Evolutionary conservation across 2,113 vertebrate genomes (phyloP), one percentile per base, ranked within the genome.

Genomic region (Hyperopisus bebe): DNA sequence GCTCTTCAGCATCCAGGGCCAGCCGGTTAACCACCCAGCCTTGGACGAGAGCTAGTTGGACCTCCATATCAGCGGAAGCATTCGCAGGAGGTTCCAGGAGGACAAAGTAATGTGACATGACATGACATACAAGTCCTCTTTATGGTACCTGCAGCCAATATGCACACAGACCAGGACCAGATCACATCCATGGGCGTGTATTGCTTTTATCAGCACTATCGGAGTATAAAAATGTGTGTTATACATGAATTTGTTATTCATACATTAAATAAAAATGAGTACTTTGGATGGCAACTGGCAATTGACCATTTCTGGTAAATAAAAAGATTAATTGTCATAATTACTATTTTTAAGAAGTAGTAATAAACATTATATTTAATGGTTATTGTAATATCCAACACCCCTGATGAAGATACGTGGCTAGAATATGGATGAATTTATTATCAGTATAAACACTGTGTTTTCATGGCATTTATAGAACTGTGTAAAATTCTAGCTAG

Each of bases 41-140:
- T 3, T 42, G 80, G 35, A 88, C 74, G 19, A 58, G 88, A 89
- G 35, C 9, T 70, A 70, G 66, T 50, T 19, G 31, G n/a, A 9
- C 46, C 44, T 13, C 86, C 31, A 13, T 48, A 44, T 44, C 24
- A 11, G 44, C 42, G 35, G 87, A 66, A 88, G 55, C 9, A 27
- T 46, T 77, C 66, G 7, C 27, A 66, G 55, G 77, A 70, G 53
- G 55, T 90, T 90, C 53, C 87, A 87, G 51, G 80, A 82, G 87
- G 85, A 70, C 46, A 87, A 74, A 50, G 74, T 87, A 31, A 86
- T 47, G 47, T 86, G 84, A 87, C 85, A 51, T 47, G 44, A 86
- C 87, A 86, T 89, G 80, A 90, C 87, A 88, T 24, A 44, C 42
- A 66, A n/a, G 51, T 39, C 27, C 17, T 39, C 27, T 88, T 77